Percentiles rank a stretch among this genome's conserved stretches.
phyloP scores from a whole-genome alignment of 2,888 invertebrate genomes.

The Empis stercorea region DNA sequence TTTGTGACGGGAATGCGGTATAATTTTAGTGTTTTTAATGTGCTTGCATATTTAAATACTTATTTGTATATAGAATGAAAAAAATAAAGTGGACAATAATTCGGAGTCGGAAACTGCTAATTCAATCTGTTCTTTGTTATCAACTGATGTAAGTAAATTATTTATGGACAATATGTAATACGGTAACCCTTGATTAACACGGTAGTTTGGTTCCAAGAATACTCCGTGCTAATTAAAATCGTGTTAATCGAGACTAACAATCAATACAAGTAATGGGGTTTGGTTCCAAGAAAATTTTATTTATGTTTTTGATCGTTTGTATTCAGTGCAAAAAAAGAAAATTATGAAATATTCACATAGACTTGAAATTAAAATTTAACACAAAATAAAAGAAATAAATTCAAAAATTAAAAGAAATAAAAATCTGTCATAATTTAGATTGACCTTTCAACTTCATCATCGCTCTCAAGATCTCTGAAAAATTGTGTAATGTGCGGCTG shows the following conservation, averaged over 20 bases:
- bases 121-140: no score
- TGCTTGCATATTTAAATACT: no score
- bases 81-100: no score
- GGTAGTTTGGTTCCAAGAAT: not conserved
- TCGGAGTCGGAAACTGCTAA: no score
- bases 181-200: not conserved
- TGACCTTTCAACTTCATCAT: not conserved
- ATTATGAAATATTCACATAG: not conserved
- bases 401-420: not conserved
- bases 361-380: not conserved
- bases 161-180: no score
- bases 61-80: no score
- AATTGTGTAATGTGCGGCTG: not conserved
- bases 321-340: not conserved
- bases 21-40: no score
- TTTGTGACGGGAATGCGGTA: no score
- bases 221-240: not conserved
- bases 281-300: not conserved
- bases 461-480: not conserved
- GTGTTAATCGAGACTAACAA: not conserved
- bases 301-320: not conserved
- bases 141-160: no score
- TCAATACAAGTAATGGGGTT: not conserved
- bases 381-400: not conserved
- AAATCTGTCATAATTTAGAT: not conserved